Evolutionary conservation across 2,888 invertebrate genomes (phyloP).

Genomic region (Stratiomys singularior): DNA sequence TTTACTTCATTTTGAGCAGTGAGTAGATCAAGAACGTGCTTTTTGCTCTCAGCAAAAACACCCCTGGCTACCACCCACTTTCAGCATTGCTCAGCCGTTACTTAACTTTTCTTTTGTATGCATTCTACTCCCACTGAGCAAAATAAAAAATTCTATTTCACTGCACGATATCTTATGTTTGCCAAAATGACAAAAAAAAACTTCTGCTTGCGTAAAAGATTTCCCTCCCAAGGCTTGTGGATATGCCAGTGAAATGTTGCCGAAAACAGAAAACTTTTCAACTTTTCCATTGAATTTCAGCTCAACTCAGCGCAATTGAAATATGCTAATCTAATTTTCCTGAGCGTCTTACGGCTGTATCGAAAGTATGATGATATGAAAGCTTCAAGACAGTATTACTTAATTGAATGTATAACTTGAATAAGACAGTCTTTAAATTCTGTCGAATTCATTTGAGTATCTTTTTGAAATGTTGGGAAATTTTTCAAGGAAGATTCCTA

Average conservation of each 20-base stretch:
- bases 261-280: conserved; percentile 18
- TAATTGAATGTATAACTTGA: background rate
- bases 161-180: conserved; percentile 30
- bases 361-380: background rate
- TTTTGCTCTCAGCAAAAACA: background rate
- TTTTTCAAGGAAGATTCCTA: no score
- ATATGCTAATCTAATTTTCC: conserved; percentile 3
- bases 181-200: no score
- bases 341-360: background rate
- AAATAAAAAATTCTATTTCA: conserved; percentile 24
- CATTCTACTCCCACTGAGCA: conserved; percentile 1
- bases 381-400: background rate
- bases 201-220: conserved; percentile 11
- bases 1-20: conserved; percentile 5
- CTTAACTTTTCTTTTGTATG: background rate
- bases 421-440: no score
- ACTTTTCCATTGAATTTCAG: background rate
- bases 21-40: conserved; percentile 11
- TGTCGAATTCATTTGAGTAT: no score
- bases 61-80: background rate
- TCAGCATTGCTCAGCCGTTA: background rate
- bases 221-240: background rate
- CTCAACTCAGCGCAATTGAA: background rate
- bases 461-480: no score
- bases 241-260: background rate